These are phyloP conservation scores for Oryzias dopingdopingensis DNA, from an alignment of 2,797 vertebrate species.

Conservation along the genomic window DNA sequence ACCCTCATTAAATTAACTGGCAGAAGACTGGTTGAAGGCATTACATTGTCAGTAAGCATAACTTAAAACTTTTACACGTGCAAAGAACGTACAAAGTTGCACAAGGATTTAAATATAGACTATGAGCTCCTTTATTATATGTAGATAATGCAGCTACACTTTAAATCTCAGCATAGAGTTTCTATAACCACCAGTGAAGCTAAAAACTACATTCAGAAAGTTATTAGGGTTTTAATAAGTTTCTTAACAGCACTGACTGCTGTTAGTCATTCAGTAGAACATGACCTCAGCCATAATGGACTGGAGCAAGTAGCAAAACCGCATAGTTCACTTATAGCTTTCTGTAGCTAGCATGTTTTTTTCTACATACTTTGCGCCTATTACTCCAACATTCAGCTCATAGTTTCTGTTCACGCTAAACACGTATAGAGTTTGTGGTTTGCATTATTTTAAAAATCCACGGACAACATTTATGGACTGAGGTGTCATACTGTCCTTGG, in stretches of 20 bases:
- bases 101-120: not conserved
- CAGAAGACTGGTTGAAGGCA: not conserved
- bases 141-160: no score
- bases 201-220: not conserved
- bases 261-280: not conserved
- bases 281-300: slow-evolving; percentile 53
- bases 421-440: not conserved
- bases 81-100: not conserved
- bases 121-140: no score
- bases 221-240: no score
- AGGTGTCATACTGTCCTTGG: slow-evolving; percentile 79
- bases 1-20: slow-evolving; percentile 7
- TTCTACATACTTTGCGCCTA: not conserved
- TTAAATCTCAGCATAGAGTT: no score
- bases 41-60: not conserved
- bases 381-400: not conserved
- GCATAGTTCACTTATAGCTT: slow-evolving; percentile 6
- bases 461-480: slow-evolving; percentile 2
- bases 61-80: not conserved
- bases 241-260: not conserved
- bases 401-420: not conserved
- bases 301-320: slow-evolving; percentile 17
- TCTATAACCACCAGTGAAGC: not conserved
- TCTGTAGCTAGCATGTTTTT: slow-evolving; percentile 19
- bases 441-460: not conserved